These are phyloP conservation scores for Neomonachus schauinslandi DNA, from an alignment of 2,113 vertebrate genomes.

Conservation along the genomic window DNA sequence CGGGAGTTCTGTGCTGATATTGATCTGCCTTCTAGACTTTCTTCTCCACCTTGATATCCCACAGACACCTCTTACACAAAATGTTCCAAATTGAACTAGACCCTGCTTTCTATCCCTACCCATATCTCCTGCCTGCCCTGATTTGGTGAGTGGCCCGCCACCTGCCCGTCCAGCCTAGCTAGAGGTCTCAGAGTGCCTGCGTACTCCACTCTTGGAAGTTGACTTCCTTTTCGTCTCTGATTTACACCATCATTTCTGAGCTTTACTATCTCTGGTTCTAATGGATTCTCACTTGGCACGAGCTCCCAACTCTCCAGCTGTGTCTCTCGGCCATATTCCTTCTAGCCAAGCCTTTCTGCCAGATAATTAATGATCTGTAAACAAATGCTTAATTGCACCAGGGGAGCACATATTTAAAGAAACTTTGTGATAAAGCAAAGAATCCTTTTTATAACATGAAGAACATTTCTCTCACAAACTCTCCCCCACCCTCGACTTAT, in stretches of 20 bases:
- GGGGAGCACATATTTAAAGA: slow-evolving; percentile 72
- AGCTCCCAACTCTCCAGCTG: slow-evolving; percentile 70
- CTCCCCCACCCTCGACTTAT: background rate
- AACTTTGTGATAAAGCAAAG: slow-evolving; percentile 65
- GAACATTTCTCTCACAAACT: slow-evolving; percentile 27
- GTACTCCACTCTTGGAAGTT: background rate
- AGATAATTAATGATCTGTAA: slow-evolving; percentile 80
- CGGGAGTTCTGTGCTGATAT: background rate
- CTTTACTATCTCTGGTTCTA: slow-evolving; percentile 61
- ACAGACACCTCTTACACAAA: background rate
- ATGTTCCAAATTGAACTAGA: background rate
- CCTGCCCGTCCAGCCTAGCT: background rate
- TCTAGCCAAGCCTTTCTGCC: slow-evolving; percentile 72
- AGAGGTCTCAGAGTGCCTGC: background rate
- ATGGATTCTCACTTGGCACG: slow-evolving; percentile 69
- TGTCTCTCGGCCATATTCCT: slow-evolving; percentile 68
- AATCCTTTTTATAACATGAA: slow-evolving; percentile 18
- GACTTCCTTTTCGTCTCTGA: slow-evolving; percentile 32
- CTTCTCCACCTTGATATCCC: background rate
- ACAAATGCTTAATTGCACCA: slow-evolving; percentile 79
- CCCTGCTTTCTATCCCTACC: background rate
- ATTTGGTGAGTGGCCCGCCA: background rate
- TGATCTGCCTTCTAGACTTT: background rate
- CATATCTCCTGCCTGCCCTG: background rate
- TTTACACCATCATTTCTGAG: slow-evolving; percentile 51